Conservation (phyloP, 2,888 invertebrate genomes). For the Amblyjoppa fuscipennis region DNA sequence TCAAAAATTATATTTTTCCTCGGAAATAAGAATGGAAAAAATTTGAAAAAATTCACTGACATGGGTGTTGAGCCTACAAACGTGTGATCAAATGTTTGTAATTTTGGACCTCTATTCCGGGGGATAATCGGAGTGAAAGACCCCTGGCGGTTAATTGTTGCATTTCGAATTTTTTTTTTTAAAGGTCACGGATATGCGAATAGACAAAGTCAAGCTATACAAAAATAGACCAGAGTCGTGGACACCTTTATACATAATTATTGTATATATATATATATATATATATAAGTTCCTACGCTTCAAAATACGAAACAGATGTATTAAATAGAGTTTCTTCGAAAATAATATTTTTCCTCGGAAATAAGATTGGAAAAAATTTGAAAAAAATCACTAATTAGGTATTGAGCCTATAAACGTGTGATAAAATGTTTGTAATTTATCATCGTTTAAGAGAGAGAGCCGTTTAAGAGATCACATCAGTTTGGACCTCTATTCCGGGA, state of each 20-base stretch:
- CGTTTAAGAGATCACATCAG: no score
- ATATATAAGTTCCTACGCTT: no score
- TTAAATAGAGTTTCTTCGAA: not conserved
- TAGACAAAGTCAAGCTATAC: not conserved
- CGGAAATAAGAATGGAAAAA: not conserved
- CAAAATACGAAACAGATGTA: no score
- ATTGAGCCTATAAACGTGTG: not conserved
- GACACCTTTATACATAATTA: no score
- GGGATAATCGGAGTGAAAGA: constrained; percentile 14
- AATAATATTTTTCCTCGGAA: not conserved
- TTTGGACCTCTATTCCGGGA: not conserved
- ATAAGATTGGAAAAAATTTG: not conserved
- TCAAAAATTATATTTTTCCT: not conserved
- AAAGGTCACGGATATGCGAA: constrained; percentile 8
- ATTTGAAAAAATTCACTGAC: not conserved
- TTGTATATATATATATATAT: no score
- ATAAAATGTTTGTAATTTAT: no score
- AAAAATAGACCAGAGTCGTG: not conserved
- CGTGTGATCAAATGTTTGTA: no score
- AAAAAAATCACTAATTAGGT: not conserved
- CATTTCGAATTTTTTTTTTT: constrained; percentile 34
- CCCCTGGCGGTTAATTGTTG: constrained; percentile 6
- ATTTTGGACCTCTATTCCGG: not conserved
- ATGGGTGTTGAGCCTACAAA: not conserved
- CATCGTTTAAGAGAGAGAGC: no score